These are phyloP conservation scores for Margarornis squamiger DNA, from an alignment of 2,797 vertebrate species.

Conservation along the genomic window DNA sequence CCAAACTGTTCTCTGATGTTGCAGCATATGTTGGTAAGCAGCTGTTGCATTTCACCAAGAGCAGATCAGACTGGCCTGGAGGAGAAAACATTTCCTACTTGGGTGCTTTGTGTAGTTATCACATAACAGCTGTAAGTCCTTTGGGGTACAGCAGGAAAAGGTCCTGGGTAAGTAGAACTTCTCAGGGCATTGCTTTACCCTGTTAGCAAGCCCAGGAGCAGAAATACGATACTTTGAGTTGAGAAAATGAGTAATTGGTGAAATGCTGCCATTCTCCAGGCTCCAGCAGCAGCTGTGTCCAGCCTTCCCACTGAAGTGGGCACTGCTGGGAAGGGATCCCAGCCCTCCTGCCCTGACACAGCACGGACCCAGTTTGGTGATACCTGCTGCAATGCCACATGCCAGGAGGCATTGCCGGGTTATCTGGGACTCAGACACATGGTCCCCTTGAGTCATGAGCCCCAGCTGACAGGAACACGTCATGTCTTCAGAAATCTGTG, in stretches of 20 bases:
- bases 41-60: conserved; percentile 40
- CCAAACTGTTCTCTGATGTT: background rate
- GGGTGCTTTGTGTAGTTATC: background rate
- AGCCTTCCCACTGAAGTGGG: background rate
- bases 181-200: background rate
- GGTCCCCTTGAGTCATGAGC: background rate
- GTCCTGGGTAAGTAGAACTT: background rate
- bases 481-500: background rate
- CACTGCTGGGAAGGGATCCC: background rate
- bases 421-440: background rate
- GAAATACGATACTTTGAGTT: background rate
- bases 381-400: background rate
- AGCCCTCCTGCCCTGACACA: background rate
- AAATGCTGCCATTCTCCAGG: background rate
- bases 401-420: background rate
- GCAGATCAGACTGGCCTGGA: background rate
- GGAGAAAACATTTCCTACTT: conserved; percentile 28
- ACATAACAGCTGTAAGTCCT: background rate
- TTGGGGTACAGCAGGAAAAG: background rate
- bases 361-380: background rate
- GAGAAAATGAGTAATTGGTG: background rate
- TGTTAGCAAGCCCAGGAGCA: background rate
- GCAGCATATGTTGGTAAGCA: conserved; percentile 18
- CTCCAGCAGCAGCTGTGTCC: conserved; percentile 2
- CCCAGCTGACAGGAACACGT: background rate